Evolutionary conservation across 2,888 invertebrate genomes (phyloP), one percentile per base, ranked within the genome.

Genomic region (Orthosia gracilis): DNA sequence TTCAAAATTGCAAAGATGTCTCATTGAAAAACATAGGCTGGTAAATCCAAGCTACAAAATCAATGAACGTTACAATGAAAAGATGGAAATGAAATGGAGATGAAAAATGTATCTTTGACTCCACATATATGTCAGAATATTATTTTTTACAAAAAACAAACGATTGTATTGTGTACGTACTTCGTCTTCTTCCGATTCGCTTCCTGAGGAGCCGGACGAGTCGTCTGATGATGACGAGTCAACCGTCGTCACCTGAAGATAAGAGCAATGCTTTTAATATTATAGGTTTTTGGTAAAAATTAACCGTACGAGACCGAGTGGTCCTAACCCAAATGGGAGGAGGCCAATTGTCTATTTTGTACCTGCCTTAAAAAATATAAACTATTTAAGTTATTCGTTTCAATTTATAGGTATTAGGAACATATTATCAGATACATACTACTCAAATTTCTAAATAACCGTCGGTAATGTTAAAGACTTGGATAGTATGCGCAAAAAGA

Each of bases 181-280:
- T 67, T 96, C 96, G 63, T 96, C 96, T 55, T 93, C 96, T 50
- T 94, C 95, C 0, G 95, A 94, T n/a, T 94, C 96, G 78, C 96
- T 96, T 13, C 94, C 96, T 0, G 95, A 94, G 1, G 95, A 94
- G 0, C 94, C 96, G 0, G 95, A 95, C 0, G 95, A 93, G 49
- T 96, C 96, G 68, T 96, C 96, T 50, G 94, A 94, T 49, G 96
- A 96, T 58, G 96, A 96, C 0, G 96, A 96, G 78, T 96, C 96
- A 55, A 96, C 96, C 11, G 96, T 96, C 71, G 96, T 96, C 9
- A 96, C 96, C 94, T 96, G 63, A 9, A 18, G 17, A 50, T 4
- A 15, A 68, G n/a, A 31, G 15, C 3, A 15, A 68, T 7, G 11
- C 26, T 26, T 3, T 57, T 40, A 40, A 40, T 40, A 40, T 40